Evolutionary conservation across 2,113 vertebrate species (phyloP), one percentile per base, ranked within the genome.

Genomic region (Daphoenositta chrysoptera): DNA sequence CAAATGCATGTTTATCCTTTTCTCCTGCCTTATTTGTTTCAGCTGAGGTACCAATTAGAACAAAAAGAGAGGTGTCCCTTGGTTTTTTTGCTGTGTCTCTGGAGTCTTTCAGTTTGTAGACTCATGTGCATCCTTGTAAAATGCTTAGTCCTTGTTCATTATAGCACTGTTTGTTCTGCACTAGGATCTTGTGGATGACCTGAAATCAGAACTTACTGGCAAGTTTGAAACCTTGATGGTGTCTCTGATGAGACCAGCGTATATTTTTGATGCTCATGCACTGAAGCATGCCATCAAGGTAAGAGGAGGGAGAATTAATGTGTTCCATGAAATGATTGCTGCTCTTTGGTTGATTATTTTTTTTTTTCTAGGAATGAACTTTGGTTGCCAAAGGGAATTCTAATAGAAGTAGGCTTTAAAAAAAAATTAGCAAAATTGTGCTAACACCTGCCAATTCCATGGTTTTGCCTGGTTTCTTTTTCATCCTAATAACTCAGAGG

Each of bases 241-340:
- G 65, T 98, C 98, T 58, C 87, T 99, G 97, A 99, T 99, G 99
- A 98, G 98, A 28, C 98, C 98, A 2, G 44, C 98, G 0, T 11
- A 42, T 11, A 79, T 97, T 35, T 99, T 98, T 45, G 99, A 99
- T 58, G 99, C 99, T 57, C 94, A 98, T 45, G 98, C 98, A 28
- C 98, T 99, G 85, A 98, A 98, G 89, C 98, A 99, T 48, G 99
- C 99, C 23, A 96, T 99, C 35, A 99, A 99, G 99, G 99, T 99
- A 98, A 93, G 92, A 57, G 40, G 33, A 58, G n/a, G 39, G 48
- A 66, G 27, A 73, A 40, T 75, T 26, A 28, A 70, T 70, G 4
- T 47, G 9, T 39, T 48, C 8, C 39, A 33, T 80, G 11, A 84
- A 54, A 53, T 70, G 30, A 50, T 58, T 63, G 15, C 56, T 93